Evolutionary conservation across 2,797 vertebrate genomes (phyloP).

Genomic region (Etheostoma nigrum): DNA sequence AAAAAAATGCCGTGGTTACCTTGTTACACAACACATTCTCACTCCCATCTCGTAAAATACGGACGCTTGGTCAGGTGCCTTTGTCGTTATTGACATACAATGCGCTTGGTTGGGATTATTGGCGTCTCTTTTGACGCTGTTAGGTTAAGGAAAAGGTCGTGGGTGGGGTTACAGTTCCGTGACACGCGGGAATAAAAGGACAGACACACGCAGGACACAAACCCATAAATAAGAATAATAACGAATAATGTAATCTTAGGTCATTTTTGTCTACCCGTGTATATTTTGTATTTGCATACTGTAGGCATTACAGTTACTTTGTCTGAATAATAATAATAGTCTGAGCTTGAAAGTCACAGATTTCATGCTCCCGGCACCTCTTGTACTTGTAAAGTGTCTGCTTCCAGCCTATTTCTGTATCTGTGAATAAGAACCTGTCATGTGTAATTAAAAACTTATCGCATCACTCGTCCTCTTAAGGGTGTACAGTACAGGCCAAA

Average conservation of each 20-base stretch:
- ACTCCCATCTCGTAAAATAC: too few relatives aligned
- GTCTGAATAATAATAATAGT: slow-evolving; percentile 11
- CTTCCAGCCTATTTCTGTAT: slow-evolving; percentile 40
- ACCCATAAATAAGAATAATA: neutral
- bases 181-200: too few relatives aligned
- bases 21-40: too few relatives aligned
- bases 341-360: slow-evolving; percentile 40
- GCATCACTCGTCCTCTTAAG: slow-evolving; percentile 10
- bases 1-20: too few relatives aligned
- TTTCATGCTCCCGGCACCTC: slow-evolving; percentile 17
- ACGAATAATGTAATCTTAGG: neutral
- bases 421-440: slow-evolving; percentile 51
- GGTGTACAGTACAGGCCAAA: neutral
- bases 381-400: slow-evolving; percentile 54
- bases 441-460: slow-evolving; percentile 37
- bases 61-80: too few relatives aligned
- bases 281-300: neutral
- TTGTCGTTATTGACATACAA: too few relatives aligned
- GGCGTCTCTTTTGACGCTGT: too few relatives aligned
- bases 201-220: too few relatives aligned
- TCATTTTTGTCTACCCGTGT: neutral
- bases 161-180: too few relatives aligned
- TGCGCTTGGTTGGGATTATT: too few relatives aligned
- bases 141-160: too few relatives aligned
- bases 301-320: slow-evolving; percentile 4